Evolutionary conservation across 1,140 invertebrate species (phyloP).

Genomic region (Drosophila equinoxialis): DNA sequence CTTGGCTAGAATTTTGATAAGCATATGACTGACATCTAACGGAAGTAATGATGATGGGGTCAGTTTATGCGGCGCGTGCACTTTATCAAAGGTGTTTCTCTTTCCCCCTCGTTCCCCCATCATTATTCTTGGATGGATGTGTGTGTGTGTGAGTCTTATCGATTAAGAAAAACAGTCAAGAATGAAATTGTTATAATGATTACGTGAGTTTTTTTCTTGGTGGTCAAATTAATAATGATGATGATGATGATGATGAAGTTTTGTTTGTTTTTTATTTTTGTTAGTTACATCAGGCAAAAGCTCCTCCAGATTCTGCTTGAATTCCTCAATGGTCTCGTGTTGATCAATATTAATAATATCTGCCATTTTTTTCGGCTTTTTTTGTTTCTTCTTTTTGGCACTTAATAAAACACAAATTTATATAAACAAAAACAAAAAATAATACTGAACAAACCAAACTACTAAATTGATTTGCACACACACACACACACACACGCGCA

Average conservation of each 20-base stretch:
- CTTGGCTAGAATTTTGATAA: conserved; percentile 38
- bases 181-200: conserved; percentile 40
- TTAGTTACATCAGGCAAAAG: conserved; percentile 67
- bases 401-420: conserved; percentile 42
- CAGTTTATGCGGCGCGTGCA: conserved; percentile 33
- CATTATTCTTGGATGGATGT: conserved; percentile 32
- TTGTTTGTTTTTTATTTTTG: neutral
- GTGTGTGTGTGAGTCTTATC: conserved; percentile 65
- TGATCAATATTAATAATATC: conserved; percentile 76
- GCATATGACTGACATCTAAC: conserved; percentile 54
- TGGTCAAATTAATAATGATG: too few species aligned
- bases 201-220: conserved; percentile 58
- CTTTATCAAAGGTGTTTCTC: conserved; percentile 54
- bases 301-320: conserved; percentile 73
- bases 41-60: conserved; percentile 52
- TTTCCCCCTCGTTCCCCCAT: too few species aligned
- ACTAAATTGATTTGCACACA: conserved; percentile 50
- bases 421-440: conserved; percentile 47
- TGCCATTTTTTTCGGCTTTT: conserved; percentile 57
- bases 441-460: conserved; percentile 22
- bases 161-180: conserved; percentile 55
- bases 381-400: conserved; percentile 12
- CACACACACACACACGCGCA: conserved; percentile 22
- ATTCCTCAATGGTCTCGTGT: conserved; percentile 70
- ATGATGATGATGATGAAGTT: neutral